phyloP scores from a whole-genome alignment of 64 coral and sea anemone species.

The Actinia equina region DNA sequence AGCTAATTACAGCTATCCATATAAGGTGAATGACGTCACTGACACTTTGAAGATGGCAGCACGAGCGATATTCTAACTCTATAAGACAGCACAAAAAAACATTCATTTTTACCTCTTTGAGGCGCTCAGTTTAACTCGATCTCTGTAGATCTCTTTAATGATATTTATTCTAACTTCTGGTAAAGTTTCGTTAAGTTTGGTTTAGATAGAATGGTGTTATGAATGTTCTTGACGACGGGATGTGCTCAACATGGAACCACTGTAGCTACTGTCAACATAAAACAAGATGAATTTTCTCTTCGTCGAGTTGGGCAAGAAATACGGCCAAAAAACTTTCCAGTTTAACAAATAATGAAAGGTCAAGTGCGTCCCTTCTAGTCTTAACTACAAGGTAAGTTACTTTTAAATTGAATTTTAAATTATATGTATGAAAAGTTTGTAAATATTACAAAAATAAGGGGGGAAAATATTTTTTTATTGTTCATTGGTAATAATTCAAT shows the following conservation, averaged over 20 bases:
- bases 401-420: not conserved
- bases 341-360: not conserved
- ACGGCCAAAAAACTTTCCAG: not conserved
- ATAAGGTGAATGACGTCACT: conserved; percentile 21
- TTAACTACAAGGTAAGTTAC: not conserved
- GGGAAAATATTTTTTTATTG: not conserved
- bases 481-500: not conserved
- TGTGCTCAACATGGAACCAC: not conserved
- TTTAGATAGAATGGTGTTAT: not conserved
- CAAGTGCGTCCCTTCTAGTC: not conserved
- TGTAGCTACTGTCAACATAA: conserved; percentile 3
- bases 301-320: conserved; percentile 1
- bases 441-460: not conserved
- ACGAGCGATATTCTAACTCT: not conserved
- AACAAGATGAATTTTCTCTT: not conserved
- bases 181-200: not conserved
- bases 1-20: not conserved
- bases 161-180: not conserved
- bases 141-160: not conserved
- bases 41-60: conserved; percentile 23
- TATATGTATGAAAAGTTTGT: not conserved
- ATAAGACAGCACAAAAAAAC: not conserved
- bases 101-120: not conserved
- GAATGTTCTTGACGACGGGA: not conserved
- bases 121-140: not conserved